Evolutionary conservation across 2,797 vertebrate species (phyloP).

Genomic region (Squalus acanthias): DNA sequence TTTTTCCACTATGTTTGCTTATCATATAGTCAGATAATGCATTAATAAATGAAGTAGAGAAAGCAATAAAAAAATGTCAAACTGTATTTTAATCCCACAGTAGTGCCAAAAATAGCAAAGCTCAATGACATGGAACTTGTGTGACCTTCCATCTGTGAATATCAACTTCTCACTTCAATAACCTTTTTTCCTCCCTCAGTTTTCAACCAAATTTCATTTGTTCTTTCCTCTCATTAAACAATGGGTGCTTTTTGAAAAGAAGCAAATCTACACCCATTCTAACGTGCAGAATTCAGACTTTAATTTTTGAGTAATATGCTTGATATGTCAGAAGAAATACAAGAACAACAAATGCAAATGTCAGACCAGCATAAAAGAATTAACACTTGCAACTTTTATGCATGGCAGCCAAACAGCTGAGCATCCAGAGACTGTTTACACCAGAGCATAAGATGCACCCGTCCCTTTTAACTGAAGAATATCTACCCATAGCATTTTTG

Average conservation of each 20-base stretch:
- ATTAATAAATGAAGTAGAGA: not conserved
- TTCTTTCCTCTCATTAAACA: not conserved
- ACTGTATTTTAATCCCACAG: not conserved
- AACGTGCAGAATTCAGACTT: not conserved
- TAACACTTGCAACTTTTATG: not conserved
- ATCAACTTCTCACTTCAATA: not conserved
- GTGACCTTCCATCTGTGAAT: constrained; percentile 12
- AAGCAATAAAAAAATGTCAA: not conserved
- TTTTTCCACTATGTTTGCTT: not conserved
- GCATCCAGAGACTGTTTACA: not conserved
- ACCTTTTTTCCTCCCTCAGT: not conserved
- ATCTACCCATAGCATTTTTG: not conserved
- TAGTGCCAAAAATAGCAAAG: constrained; percentile 15
- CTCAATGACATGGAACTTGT: constrained; percentile 9
- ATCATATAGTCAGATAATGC: not conserved
- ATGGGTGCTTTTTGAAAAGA: not conserved
- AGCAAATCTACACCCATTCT: not conserved
- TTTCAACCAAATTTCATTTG: not conserved
- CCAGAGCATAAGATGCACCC: not conserved
- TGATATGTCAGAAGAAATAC: not conserved
- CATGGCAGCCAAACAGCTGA: not conserved
- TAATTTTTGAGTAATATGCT: not conserved
- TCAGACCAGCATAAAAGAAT: not conserved
- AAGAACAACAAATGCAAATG: not conserved
- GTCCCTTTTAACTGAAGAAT: not conserved